These are phyloP conservation scores for Datnioides undecimradiatus DNA, from an alignment of 2,113 vertebrate genomes.

Conservation along the genomic window DNA sequence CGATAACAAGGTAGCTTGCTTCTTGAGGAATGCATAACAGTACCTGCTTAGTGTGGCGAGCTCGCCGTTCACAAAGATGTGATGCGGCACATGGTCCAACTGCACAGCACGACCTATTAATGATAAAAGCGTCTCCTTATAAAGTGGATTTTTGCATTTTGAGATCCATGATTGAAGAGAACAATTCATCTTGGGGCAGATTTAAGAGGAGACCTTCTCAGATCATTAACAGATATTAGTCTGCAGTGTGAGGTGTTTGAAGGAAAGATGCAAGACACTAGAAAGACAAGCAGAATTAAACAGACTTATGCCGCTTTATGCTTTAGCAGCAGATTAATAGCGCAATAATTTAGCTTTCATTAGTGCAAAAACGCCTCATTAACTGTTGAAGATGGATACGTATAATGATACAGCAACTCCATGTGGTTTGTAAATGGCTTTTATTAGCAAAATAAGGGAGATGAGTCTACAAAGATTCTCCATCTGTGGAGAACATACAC, in stretches of 20 bases:
- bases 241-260: conserved; percentile 20
- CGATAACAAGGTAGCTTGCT: conserved; percentile 3
- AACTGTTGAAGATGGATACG: neutral
- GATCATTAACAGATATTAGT: too few species aligned
- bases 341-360: neutral
- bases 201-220: neutral
- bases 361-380: neutral
- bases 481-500: conserved; percentile 70
- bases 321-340: neutral
- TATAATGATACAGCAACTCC: neutral
- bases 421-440: conserved; percentile 80
- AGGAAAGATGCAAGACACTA: neutral
- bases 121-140: neutral
- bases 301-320: neutral
- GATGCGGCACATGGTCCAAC: neutral
- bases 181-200: neutral
- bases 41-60: neutral
- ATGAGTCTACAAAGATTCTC: conserved; percentile 86
- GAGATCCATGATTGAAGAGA: neutral
- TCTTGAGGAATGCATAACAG: neutral
- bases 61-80: neutral
- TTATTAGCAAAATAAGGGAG: conserved; percentile 89
- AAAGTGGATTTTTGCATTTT: neutral
- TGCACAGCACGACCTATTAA: neutral
- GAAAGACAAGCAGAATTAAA: neutral